Conservation (phyloP, 2,888 invertebrate species). For the Neocrepidodera transversa region DNA sequence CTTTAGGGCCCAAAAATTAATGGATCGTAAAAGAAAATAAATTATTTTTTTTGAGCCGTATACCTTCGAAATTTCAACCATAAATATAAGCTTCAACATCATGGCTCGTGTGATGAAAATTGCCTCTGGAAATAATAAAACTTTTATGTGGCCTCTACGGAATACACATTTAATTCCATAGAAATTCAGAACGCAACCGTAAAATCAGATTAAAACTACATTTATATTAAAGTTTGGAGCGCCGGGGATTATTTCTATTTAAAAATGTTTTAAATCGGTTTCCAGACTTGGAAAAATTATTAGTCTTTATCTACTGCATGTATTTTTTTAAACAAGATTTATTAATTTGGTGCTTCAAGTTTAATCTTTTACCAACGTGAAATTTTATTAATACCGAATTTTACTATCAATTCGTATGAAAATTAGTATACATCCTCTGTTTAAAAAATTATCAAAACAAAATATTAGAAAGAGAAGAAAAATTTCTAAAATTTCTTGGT, state of each 20-base stretch:
- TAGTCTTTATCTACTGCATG: no score
- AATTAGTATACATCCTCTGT: no score
- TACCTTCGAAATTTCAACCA: conserved; percentile 29
- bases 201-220: conserved; percentile 11
- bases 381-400: no score
- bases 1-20: conserved; percentile 16
- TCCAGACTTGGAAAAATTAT: no score
- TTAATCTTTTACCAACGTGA: no score
- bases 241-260: background rate
- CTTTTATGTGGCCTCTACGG: conserved; percentile 9
- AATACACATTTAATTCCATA: conserved; percentile 10
- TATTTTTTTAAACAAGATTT: no score
- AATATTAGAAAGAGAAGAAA: no score
- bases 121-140: conserved; percentile 11
- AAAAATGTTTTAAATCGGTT: no score
- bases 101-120: conserved; percentile 30
- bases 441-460: no score
- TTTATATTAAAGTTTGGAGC: conserved; percentile 2
- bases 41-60: conserved; percentile 24
- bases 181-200: conserved; percentile 2
- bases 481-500: no score
- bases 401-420: no score
- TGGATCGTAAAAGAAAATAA: conserved; percentile 26
- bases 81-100: conserved; percentile 31
- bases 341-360: no score